Evolutionary conservation across 1,140 invertebrate species (phyloP).

Genomic region (Papilio machaon): DNA sequence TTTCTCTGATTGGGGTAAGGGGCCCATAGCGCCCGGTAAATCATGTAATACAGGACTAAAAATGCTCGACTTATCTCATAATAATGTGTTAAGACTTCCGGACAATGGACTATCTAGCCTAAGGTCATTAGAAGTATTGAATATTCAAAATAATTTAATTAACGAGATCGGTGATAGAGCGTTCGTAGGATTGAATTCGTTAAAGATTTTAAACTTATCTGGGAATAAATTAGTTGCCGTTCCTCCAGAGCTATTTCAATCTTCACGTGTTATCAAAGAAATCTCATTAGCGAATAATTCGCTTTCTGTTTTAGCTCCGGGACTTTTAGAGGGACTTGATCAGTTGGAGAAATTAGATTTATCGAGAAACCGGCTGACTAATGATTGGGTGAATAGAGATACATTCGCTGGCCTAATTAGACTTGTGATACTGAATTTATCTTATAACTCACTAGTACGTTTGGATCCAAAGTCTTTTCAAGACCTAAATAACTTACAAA

Average conservation of each 20-base stretch:
- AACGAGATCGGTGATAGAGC: slow-evolving; percentile 88
- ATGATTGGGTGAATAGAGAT: slow-evolving; percentile 90
- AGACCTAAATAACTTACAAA: slow-evolving; percentile 89
- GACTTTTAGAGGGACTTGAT: slow-evolving; percentile 89
- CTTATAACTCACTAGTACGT: slow-evolving; percentile 87
- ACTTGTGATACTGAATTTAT: slow-evolving; percentile 89
- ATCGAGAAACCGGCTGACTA: slow-evolving; percentile 89
- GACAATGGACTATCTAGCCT: slow-evolving; percentile 88
- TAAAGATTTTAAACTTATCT: slow-evolving; percentile 89
- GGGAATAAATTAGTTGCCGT: slow-evolving; percentile 90
- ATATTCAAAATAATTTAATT: slow-evolving; percentile 89
- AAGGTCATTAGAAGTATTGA: slow-evolving; percentile 85
- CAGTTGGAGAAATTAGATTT: slow-evolving; percentile 90
- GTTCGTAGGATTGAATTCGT: slow-evolving; percentile 85
- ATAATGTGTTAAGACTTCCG: slow-evolving; percentile 86
- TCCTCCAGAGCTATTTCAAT: slow-evolving; percentile 89
- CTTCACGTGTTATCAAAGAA: slow-evolving; percentile 86
- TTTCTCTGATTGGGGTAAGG: slow-evolving; percentile 86
- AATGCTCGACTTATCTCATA: slow-evolving; percentile 88
- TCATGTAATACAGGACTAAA: slow-evolving; percentile 86
- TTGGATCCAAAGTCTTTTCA: slow-evolving; percentile 89
- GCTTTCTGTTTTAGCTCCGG: slow-evolving; percentile 88
- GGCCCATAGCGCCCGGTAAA: slow-evolving; percentile 84
- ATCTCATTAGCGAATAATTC: slow-evolving; percentile 92
- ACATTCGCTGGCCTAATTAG: slow-evolving; percentile 89